phyloP scores from a whole-genome alignment of 2,113 vertebrate species.

The Dissostichus mawsoni region DNA sequence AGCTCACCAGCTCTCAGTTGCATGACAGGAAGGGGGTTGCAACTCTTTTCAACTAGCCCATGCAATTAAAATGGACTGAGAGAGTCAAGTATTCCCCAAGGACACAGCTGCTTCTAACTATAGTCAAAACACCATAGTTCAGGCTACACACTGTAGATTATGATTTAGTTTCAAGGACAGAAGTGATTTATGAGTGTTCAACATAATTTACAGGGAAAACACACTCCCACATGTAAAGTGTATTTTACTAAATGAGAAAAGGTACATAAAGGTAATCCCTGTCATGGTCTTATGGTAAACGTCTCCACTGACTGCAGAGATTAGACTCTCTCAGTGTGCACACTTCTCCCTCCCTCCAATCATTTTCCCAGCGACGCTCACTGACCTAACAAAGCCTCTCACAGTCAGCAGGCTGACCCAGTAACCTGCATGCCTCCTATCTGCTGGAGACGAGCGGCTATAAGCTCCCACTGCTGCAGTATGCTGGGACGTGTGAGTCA shows the following conservation, averaged over 20 bases:
- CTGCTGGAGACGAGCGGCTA: slow-evolving; percentile 42
- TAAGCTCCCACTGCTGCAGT: slow-evolving; percentile 44
- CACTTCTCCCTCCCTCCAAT: slow-evolving; percentile 11
- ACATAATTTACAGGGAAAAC: not conserved
- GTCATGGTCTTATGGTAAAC: slow-evolving; percentile 40
- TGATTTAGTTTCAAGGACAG: slow-evolving; percentile 1
- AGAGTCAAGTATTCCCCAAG: slow-evolving; percentile 58
- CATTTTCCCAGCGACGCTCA: slow-evolving; percentile 44
- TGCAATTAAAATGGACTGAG: slow-evolving; percentile 62
- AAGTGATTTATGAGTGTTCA: not conserved
- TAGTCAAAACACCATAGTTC: slow-evolving; percentile 53
- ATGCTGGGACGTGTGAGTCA: slow-evolving; percentile 27
- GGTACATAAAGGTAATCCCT: slow-evolving; percentile 1
- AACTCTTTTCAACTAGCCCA: slow-evolving; percentile 43
- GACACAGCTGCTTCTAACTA: slow-evolving; percentile 55
- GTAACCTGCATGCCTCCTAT: slow-evolving; percentile 74
- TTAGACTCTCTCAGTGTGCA: slow-evolving; percentile 21
- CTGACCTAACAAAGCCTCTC: slow-evolving; percentile 75
- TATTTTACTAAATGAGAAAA: slow-evolving; percentile 20
- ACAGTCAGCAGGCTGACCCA: slow-evolving; percentile 78
- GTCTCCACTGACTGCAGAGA: slow-evolving; percentile 36
- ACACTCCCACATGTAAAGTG: not conserved
- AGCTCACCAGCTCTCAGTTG: slow-evolving; percentile 34
- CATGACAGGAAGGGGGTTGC: slow-evolving; percentile 47
- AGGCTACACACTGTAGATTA: slow-evolving; percentile 33